These are phyloP conservation scores for Cavia aperea DNA, from an alignment of 2,113 vertebrate species.

Conservation along the genomic window DNA sequence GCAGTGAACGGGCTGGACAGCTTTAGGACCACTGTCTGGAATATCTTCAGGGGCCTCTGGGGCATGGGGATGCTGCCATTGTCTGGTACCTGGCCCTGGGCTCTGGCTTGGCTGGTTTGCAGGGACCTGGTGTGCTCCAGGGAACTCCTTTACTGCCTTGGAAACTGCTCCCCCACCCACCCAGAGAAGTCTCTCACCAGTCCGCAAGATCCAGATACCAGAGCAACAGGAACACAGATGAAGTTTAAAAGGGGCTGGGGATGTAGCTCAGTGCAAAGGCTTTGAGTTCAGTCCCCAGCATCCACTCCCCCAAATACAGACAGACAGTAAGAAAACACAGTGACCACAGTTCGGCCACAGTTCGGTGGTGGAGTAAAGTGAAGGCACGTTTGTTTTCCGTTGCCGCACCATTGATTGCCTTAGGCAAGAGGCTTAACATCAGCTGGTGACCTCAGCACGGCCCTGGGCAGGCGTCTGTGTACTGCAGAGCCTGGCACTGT, in stretches of 20 bases:
- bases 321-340: background rate
- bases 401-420: too few species aligned
- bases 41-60: background rate
- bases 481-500: fast-evolving
- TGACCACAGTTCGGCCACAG: background rate
- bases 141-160: background rate
- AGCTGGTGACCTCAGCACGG: too few species aligned
- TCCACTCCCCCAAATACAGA: background rate
- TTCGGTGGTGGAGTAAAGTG: background rate
- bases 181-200: background rate
- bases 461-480: too few species aligned
- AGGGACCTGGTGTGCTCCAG: background rate
- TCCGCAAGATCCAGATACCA: background rate
- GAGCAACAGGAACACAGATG: background rate
- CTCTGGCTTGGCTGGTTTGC: background rate
- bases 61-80: fast-evolving
- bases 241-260: background rate
- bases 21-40: fast-evolving
- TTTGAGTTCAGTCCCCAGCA: background rate
- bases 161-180: background rate
- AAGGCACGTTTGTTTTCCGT: background rate
- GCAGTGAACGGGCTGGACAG: background rate
- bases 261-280: background rate
- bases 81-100: background rate
- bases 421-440: too few species aligned